phyloP scores from a whole-genome alignment of 2,888 invertebrate genomes.

The Acanthoscelides obtectus region DNA sequence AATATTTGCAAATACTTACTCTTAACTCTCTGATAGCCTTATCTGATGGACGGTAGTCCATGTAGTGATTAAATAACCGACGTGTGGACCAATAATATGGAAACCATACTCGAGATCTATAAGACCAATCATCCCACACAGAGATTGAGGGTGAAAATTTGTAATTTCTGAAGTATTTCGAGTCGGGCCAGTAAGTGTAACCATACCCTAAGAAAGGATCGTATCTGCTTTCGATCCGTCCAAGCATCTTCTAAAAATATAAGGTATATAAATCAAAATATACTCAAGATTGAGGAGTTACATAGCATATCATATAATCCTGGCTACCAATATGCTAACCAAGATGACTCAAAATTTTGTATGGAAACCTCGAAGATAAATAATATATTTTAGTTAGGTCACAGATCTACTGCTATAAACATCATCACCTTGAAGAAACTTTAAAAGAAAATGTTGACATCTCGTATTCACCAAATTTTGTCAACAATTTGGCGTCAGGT shows the following conservation, averaged over 20 bases:
- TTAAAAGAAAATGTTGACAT: too few species aligned
- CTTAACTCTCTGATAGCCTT: constrained; percentile 34
- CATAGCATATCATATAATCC: too few species aligned
- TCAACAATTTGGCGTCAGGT: too few species aligned
- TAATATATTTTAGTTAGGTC: too few species aligned
- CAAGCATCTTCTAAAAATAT: constrained; percentile 14
- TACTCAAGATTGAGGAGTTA: too few species aligned
- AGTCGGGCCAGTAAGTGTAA: constrained; percentile 32
- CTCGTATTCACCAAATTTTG: too few species aligned
- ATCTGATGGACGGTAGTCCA: constrained; percentile 32
- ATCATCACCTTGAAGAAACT: too few species aligned
- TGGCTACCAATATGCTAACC: too few species aligned
- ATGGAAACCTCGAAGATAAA: too few species aligned
- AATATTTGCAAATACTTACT: constrained; percentile 29
- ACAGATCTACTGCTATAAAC: too few species aligned
- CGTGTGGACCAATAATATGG: constrained; percentile 34
- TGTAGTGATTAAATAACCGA: constrained; percentile 30
- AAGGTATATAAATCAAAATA: too few species aligned
- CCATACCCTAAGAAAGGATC: constrained; percentile 30
- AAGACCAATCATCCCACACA: constrained; percentile 28
- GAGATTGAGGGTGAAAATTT: constrained; percentile 30
- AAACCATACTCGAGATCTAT: constrained; percentile 30
- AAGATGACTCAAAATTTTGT: too few species aligned
- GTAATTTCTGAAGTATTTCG: constrained; percentile 32
- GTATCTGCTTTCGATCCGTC: constrained; percentile 27